A percentile compares a stretch with the other conserved stretches of the same genome.
These are phyloP conservation scores for Anastrepha ludens DNA, from an alignment of 1,140 invertebrate genomes.

Conservation along the genomic window DNA sequence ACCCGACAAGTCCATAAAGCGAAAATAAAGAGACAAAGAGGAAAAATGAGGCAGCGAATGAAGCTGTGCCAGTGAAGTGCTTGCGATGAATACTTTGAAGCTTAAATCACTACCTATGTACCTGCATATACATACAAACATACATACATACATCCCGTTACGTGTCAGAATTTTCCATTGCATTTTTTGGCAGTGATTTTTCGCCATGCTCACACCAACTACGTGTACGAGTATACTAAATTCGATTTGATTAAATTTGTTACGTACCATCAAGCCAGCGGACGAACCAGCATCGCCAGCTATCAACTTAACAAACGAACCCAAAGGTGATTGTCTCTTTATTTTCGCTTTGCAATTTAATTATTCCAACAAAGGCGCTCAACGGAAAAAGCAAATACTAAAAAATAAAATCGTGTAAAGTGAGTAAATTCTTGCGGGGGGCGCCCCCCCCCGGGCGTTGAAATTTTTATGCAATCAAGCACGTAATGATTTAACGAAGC, in stretches of 20 bases:
- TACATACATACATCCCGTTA: neutral
- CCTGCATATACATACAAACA: neutral
- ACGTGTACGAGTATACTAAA: neutral
- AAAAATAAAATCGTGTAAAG: conserved; percentile 1
- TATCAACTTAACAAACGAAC: conserved; percentile 25
- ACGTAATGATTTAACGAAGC: conserved; percentile 49
- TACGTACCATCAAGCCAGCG: neutral
- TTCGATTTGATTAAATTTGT: neutral
- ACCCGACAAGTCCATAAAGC: neutral
- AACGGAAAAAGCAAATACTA: conserved; percentile 22
- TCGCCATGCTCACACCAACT: neutral
- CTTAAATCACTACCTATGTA: conserved; percentile 22
- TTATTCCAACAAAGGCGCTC: conserved; percentile 44
- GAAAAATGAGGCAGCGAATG: neutral
- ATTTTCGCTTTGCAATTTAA: conserved; percentile 21
- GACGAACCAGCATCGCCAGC: neutral
- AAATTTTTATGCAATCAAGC: conserved; percentile 49
- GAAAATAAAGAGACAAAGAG: neutral
- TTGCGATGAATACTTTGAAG: neutral
- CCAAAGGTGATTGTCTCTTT: conserved; percentile 26
- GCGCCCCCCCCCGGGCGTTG: neutral
- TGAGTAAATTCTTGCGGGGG: neutral
- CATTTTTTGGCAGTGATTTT: neutral
- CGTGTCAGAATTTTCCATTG: neutral
- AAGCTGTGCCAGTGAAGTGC: neutral